Base-by-base conservation (phyloP, 2,113 vertebrate species). In the Anguilla japonica region DNA sequence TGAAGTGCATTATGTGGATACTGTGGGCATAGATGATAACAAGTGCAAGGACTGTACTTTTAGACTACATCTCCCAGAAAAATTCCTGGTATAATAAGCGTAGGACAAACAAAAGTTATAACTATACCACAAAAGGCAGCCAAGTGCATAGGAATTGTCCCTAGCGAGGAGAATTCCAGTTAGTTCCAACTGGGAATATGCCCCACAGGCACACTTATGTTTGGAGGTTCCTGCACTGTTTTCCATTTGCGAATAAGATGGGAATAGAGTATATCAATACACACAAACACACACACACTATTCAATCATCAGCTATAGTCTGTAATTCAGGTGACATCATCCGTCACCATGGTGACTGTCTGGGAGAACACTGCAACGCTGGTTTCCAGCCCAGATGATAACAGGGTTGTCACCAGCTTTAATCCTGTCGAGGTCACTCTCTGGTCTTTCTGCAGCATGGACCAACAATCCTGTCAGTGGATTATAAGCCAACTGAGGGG, bases 251-350 rank as follows among this genome's bases (percentile, higher is more conserved):
- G 43, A 46, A 46, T 46, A 46, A 46, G 43, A 46, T 6, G 43
- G 43, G 43, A 46, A 9, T 46, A 46, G 9, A 46, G 43, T 9
- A 46, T 46, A 46, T 46, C 43, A 46, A 46, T 2, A 1, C 18
- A 60, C 56, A 60, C 56, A 60, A 60, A 53, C 71, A 46, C 29
- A 26, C 71, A 34, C 84, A 22, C 78, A n/a, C 46, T 20, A 84
- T n/a, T 5, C 29, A 43, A 50, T 41, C 67, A 84, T 85, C 67
- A 79, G 67, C 84, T 85, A 14, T 78, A n/a, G 79, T 79, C 83
- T 39, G 57, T 82, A 89, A 90, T 84, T 90, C 89, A 92, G 88
- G 91, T 95, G 93, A 95, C 94, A 94, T 95, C 94, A 95, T 88
- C 92, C 89, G 93, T 95, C 91, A 87, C 92, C 88, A 81, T 91